These are phyloP conservation scores for Diarsia dahlii DNA, from an alignment of 2,888 invertebrate species.

Conservation along the genomic window DNA sequence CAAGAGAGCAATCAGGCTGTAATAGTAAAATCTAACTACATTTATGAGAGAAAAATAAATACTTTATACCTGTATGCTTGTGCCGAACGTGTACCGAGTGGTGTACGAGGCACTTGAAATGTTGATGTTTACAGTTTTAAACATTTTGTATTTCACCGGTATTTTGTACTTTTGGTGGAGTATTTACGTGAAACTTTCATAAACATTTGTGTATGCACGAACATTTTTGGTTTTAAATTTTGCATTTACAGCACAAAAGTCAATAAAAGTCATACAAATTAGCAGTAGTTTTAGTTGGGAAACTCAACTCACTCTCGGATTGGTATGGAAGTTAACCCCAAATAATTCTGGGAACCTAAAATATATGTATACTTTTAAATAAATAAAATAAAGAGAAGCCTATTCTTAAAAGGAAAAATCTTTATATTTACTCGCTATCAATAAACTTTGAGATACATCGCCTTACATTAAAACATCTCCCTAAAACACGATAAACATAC, in stretches of 20 bases:
- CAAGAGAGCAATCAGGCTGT: slow-evolving; percentile 41
- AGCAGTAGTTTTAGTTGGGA: not conserved
- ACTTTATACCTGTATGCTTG: slow-evolving; percentile 29
- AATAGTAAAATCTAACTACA: slow-evolving; percentile 45
- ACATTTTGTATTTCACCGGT: slow-evolving; percentile 2
- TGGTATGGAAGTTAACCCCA: not conserved
- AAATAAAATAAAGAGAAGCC: too few species aligned
- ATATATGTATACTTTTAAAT: too few species aligned
- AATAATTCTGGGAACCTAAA: not conserved
- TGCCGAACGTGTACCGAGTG: not conserved
- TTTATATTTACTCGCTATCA: not conserved
- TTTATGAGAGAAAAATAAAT: slow-evolving; percentile 43
- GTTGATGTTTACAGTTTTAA: slow-evolving; percentile 20
- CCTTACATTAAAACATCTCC: not conserved
- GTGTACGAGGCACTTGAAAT: slow-evolving; percentile 21
- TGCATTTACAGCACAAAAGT: not conserved
- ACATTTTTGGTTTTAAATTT: not conserved
- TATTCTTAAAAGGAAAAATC: not conserved
- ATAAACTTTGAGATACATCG: slow-evolving; percentile 6
- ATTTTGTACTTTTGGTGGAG: slow-evolving; percentile 3
- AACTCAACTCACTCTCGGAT: not conserved
- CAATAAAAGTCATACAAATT: not conserved
- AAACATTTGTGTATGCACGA: not conserved
- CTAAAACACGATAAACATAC: slow-evolving; percentile 29
- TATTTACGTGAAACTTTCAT: not conserved